Base-by-base conservation (phyloP, 2,797 vertebrate species). In the Clarias platycephalus region DNA sequence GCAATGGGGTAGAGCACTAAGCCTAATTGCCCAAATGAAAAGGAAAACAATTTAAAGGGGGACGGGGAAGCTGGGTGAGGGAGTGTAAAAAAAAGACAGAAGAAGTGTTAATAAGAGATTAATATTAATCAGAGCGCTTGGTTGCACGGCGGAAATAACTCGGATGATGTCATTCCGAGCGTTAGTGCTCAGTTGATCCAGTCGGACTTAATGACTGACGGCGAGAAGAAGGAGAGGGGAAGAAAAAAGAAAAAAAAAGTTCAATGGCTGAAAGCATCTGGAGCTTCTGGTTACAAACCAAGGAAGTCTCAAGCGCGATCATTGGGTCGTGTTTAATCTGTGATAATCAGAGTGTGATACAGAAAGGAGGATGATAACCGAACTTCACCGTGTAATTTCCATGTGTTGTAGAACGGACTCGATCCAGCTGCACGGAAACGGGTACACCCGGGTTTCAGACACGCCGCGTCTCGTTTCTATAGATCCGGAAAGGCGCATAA, bases 61-160 rank as follows among this genome's bases (percentile, higher is more conserved):
- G 24, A 16, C 0, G 0, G 4, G 15, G 10, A 40, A 31, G 85
- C 74, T 24, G 37, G 10, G 63, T 28, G 37, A 49, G 20, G 70
- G 77, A 66, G 58, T 12, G 62, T 34, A 28, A 64, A 16, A 5
- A 64, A 16, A 5, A 58, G 62, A 83, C 55, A 28, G 79, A 20
- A 63, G 37, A 71, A n/a, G n/a, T 13, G 49, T 85, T 74, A 83
- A 53, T 76, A 78, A 20, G 24, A 79, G 34, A 82, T 82, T n/a
- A 53, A 83, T 71, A 89, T 87, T 84, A 87, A 89, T 87, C 84
- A 81, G 63, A 63, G 64, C 49, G 64, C 53, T 78, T 78, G 70
- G 64, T n/a, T 82, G 71, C 70, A 83, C 9, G 57, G 63, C 9
- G 74, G 68, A 44, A 81, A 83, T 37, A 70, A 68, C 57, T 22